These are phyloP conservation scores for Genyomyrus donnyi DNA, from an alignment of 2,113 vertebrate species.

Conservation along the genomic window DNA sequence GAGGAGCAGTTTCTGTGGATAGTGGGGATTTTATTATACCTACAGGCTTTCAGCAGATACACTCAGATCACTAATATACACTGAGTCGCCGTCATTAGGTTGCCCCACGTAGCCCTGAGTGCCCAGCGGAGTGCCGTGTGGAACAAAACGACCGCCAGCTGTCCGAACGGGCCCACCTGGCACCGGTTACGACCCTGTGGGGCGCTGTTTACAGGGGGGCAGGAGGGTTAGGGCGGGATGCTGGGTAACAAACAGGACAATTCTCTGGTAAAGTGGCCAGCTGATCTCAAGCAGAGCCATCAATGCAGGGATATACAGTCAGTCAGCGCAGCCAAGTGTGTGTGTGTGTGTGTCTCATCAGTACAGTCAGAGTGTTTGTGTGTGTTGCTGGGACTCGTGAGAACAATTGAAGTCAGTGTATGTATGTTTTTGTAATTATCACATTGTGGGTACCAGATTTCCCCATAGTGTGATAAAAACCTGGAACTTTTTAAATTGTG, in stretches of 20 bases:
- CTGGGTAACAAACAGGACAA: background rate
- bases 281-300: background rate
- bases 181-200: slow-evolving; percentile 3
- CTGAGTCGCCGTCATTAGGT: slow-evolving; percentile 13
- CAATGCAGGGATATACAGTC: background rate
- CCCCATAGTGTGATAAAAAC: background rate
- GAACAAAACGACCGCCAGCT: background rate
- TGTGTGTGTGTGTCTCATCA: background rate
- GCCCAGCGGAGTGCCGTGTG: slow-evolving; percentile 16
- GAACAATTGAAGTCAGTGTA: background rate
- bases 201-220: slow-evolving; percentile 14
- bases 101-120: background rate
- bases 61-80: background rate
- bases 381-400: background rate
- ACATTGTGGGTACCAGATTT: background rate
- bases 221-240: background rate
- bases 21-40: slow-evolving; percentile 1
- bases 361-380: background rate
- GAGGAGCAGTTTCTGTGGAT: slow-evolving; percentile 6
- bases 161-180: background rate
- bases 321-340: background rate
- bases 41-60: slow-evolving; percentile 3
- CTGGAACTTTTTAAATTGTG: background rate
- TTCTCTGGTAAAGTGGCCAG: background rate
- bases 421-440: background rate